These are phyloP conservation scores for Cataglyphis cursor DNA, from an alignment of 2,888 invertebrate genomes.

Conservation along the genomic window DNA sequence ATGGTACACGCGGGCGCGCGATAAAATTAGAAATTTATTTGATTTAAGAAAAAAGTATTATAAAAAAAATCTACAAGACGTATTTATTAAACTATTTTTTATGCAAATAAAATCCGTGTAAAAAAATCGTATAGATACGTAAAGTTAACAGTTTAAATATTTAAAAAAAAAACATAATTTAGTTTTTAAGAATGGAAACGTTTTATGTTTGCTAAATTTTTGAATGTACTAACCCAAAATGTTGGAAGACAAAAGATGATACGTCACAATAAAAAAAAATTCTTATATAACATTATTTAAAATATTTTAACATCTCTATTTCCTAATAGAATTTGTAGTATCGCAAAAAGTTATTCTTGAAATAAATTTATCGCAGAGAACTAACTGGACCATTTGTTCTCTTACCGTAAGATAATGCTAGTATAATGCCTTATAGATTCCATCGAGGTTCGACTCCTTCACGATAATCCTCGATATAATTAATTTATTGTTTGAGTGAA, in stretches of 20 bases:
- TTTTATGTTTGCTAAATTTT: not conserved
- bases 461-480: conserved; percentile 49
- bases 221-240: not conserved
- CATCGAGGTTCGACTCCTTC: conserved; percentile 17
- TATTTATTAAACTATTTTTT: not conserved
- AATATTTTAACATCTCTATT: not conserved
- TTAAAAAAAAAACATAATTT: not conserved
- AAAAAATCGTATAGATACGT: not conserved
- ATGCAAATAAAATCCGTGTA: not conserved
- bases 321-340: not conserved
- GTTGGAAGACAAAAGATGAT: not conserved
- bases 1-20: not conserved
- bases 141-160: too few species aligned
- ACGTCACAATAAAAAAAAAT: not conserved
- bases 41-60: conserved; percentile 5
- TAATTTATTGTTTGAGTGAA: conserved; percentile 35
- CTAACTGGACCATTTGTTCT: not conserved
- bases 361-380: conserved; percentile 21
- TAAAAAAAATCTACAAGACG: conserved; percentile 2
- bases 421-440: conserved; percentile 24
- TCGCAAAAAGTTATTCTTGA: conserved; percentile 3
- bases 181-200: not conserved
- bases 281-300: not conserved
- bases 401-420: conserved; percentile 28
- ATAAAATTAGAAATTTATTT: conserved; percentile 25